Base-by-base conservation (phyloP, 2,797 vertebrate genomes). In the Octomys mimax region DNA sequence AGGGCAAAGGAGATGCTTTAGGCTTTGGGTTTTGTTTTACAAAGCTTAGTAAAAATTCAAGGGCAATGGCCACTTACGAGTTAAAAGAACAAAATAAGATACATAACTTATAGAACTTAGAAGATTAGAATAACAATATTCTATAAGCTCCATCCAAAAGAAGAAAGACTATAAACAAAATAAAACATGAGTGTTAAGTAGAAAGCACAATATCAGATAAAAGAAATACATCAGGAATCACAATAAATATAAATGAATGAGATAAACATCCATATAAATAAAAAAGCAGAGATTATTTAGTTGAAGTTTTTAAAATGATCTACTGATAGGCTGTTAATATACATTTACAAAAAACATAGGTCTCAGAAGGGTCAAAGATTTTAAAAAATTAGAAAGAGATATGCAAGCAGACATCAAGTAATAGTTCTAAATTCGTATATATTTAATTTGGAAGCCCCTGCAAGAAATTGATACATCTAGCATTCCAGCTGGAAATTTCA, bases 181-280 rank as follows among this genome's bases (percentile, higher is more conserved):
- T 42, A 88, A 62, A 91, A 68, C 49, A 31, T 78, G 12, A 62
- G 18, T 1, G 5, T 26, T 70, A 52, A 61, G 52, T 6, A n/a
- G 36, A 46, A 80, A 73, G 33, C 49, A 66, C 31, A 52, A 16
- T 39, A 26, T 7, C 42, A 68, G 21, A 39, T 18, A 24, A 89
- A 12, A 80, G 73, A 73, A 42, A 61, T 28, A 49, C 22, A 54
- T 12, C 24, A 64, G 71, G 4, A 31, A 79, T 90, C 52, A 86
- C 86, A 96, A 62, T 86, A 89, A 92, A 77, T 77, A 14, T 81
- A 77, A 96, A 54, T 28, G 68, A 36, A 36, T 22, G 28, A 70
- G 66, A 70, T 70, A 85, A 86, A 91, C 22, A 54, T 18, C 42
- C 52, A 57, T 6, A 24, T 46, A 54, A 86, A 88, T 64, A 46